Base-by-base conservation (phyloP, 2,113 vertebrate genomes). In the Muntiacus muntjak region DNA sequence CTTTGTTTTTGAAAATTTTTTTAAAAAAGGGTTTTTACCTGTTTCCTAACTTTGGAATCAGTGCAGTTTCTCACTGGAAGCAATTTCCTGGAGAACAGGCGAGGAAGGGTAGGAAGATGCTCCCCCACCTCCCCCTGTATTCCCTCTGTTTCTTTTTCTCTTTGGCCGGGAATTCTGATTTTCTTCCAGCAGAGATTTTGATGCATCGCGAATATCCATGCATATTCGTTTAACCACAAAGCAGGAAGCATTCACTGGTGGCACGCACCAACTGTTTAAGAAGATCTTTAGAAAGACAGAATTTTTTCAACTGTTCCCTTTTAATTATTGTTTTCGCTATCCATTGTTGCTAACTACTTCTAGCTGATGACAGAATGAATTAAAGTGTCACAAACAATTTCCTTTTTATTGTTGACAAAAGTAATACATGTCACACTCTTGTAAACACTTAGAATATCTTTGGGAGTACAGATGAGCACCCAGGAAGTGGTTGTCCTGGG, bases 71-170 rank as follows among this genome's bases (percentile, higher is more conserved):
- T 17, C 25, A 25, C 58, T 17, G 0, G 57, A 8, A 33, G 36
- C 50, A 3, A 5, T 43, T 78, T 28, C 52, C 8, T 45, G 2
- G 4, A 23, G 25, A 25, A 23, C 25, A 16, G 26, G 58, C 1
- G 26, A 54, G 26, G 47, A 28, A 33, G 15, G n/a, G 28, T 17
- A 58, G 12, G 43, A 25, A 7, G 33, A 2, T 2, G 1, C 5
- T 16, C 16, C 6, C 43, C 7, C 0, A 0, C 5, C 47, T 14
- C 16, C 52, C 60, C 12, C 9, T 23, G n/a, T 1, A 9, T 21
- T 36, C 17, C 17, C 16, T 23, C 86, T 13, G 4, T 60, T 36
- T 55, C 16, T 87, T 55, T 55, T 16, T 30, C 58, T 43, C 85
- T 92, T 50, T 33, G 78, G 40, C 30, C 25, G 0, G 26, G 36